Evolutionary conservation across 2,888 invertebrate genomes (phyloP).

Genomic region (Boloria euphrosyne): DNA sequence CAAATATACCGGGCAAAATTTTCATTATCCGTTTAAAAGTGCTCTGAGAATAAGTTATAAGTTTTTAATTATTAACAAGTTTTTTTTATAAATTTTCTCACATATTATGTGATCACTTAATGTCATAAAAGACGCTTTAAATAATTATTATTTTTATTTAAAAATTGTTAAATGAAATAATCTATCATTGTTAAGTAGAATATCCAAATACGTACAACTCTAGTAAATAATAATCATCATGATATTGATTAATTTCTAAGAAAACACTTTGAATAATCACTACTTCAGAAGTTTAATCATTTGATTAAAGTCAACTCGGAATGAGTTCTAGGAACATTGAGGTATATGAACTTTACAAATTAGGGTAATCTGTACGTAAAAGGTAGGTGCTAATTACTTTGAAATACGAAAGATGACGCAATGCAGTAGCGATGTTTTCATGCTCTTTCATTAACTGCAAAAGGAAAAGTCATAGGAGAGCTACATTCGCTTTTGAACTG

Average conservation of each 20-base stretch:
- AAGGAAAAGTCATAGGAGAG: conserved; percentile 29
- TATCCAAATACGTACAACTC: no score
- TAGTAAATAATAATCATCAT: conserved; percentile 1
- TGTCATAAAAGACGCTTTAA: no score
- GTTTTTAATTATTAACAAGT: no score
- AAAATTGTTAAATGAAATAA: no score
- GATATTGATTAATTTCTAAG: not conserved
- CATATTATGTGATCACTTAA: no score
- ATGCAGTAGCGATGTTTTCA: conserved; percentile 30
- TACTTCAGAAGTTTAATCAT: conserved; percentile 3
- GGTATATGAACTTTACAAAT: conserved; percentile 19
- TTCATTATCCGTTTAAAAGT: no score
- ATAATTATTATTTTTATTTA: no score
- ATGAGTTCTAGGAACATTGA: not conserved
- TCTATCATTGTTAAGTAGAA: no score
- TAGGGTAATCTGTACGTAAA: conserved; percentile 26
- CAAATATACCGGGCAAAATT: no score
- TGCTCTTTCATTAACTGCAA: conserved; percentile 32
- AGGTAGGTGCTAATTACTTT: conserved; percentile 30
- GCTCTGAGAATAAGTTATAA: no score
- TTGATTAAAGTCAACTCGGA: not conserved
- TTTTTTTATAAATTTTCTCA: no score
- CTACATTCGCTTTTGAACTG: conserved; percentile 25
- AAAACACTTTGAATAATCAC: conserved; percentile 3
- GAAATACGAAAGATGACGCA: conserved; percentile 32